Conservation (phyloP, 1,140 invertebrate species). For the Philotrypesis tridentata region DNA sequence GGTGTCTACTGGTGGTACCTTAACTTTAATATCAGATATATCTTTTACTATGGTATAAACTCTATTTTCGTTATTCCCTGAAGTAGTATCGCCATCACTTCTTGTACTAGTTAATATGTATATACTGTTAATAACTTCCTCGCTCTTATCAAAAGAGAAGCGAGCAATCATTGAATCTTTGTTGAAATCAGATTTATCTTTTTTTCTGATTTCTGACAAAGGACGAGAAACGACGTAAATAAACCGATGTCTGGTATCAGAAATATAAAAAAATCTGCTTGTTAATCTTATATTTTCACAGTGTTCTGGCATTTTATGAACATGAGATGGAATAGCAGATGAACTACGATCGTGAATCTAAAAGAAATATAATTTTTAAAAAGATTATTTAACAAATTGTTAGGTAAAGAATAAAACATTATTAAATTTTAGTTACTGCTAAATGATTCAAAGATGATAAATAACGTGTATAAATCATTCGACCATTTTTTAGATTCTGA, state of each 20-base stretch:
- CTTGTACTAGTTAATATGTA: conserved; percentile 70
- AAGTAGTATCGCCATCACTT: conserved; percentile 62
- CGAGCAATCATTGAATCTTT: conserved; percentile 73
- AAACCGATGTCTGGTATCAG: conserved; percentile 71
- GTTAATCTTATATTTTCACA: conserved; percentile 76
- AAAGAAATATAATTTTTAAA: conserved; percentile 51
- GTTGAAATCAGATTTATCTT: conserved; percentile 77
- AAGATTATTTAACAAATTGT: neutral
- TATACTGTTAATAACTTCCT: conserved; percentile 72
- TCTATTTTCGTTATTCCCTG: conserved; percentile 59
- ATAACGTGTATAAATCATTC: conserved; percentile 73
- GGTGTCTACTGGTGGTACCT: conserved; percentile 76
- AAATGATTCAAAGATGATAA: conserved; percentile 71
- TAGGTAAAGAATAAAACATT: conserved; percentile 5
- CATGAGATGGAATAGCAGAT: conserved; percentile 79
- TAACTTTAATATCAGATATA: conserved; percentile 74
- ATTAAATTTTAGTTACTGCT: conserved; percentile 68
- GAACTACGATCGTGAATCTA: conserved; percentile 79
- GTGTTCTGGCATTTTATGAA: conserved; percentile 80
- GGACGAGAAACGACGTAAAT: conserved; percentile 78
- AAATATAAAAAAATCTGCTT: conserved; percentile 78
- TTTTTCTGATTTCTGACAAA: conserved; percentile 76
- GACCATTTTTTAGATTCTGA: conserved; percentile 71
- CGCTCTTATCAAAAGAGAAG: conserved; percentile 74
- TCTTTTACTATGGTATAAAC: conserved; percentile 69